Evolutionary conservation across 2,113 vertebrate species (phyloP).

Genomic region (Spilogale gracilis): DNA sequence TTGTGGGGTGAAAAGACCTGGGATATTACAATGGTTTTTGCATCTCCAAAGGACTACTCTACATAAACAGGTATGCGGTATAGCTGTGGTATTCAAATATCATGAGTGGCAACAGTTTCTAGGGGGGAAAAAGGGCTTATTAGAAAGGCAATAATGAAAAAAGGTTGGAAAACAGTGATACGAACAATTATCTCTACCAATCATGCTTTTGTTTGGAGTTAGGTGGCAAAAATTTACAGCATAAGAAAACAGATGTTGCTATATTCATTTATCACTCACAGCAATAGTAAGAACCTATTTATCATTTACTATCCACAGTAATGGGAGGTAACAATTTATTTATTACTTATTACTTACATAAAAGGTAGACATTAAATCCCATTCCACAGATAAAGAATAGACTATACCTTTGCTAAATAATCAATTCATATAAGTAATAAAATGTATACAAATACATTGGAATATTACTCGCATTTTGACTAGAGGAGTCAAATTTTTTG

Average conservation of each 20-base stretch:
- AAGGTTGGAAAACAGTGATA: neutral
- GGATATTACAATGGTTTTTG: neutral
- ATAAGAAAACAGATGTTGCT: neutral
- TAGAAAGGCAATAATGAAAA: neutral
- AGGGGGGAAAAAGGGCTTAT: neutral
- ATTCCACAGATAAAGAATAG: neutral
- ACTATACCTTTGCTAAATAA: neutral
- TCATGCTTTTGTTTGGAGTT: neutral
- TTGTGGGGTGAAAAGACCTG: neutral
- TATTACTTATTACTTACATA: neutral
- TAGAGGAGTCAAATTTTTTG: slow-evolving; percentile 23
- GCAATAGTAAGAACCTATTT: neutral
- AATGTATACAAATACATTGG: neutral
- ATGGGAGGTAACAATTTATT: neutral
- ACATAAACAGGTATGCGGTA: neutral
- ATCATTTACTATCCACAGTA: neutral
- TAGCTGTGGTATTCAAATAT: neutral
- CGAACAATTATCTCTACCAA: neutral
- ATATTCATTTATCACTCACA: neutral
- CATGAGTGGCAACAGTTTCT: neutral
- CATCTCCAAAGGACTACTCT: neutral
- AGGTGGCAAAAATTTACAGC: neutral
- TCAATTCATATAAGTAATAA: neutral
- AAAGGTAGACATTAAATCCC: neutral
- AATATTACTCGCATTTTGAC: neutral